Evolutionary conservation across 2,113 vertebrate species (phyloP), one percentile per base, ranked within the genome.

Genomic region (Mionectes macconnelli): DNA sequence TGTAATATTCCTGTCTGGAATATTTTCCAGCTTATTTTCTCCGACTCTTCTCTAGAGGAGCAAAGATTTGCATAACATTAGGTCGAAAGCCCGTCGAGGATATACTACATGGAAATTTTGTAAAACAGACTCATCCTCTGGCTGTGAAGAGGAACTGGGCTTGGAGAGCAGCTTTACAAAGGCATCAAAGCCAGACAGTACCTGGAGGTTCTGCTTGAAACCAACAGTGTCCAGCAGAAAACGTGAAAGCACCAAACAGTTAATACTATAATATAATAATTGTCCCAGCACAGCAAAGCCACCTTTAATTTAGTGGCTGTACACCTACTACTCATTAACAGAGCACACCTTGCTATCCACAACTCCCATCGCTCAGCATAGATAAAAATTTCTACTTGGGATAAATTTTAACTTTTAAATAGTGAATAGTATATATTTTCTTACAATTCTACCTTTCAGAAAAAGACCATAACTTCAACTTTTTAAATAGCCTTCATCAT

Each of bases 1-100:
- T 0, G 0, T 81, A 85, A 64, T 62, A 42, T 84, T 85, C 35
- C 80, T 94, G 68, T 50, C 72, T 94, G 90, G 94, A 96, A 83
- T 95, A 93, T 83, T 95, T 95, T 84, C 60, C 75, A 84, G 37
- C 40, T 92, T 86, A 85, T 86, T 91, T 94, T 93, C 44, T 79
- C 79, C 73, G 56, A 1, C 42, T 81, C 84, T 96, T 68, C 80
- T 93, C 83, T 22, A 31, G 37, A 39, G 33, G 8, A 82, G 62
- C 35, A 67, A 75, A 56, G 30, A 85, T 96, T 96, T 93, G 39
- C 31, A 57, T 91, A 86, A 80, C 24, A 27, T 82, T 79, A 86
- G 62, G 90, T 95, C 73, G 81, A 84, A 97, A 94, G 87, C 94
- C 87, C 57, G 18, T 7, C 52, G 86, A 86, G 78, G 64, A 62